Evolutionary conservation across 2,797 vertebrate species (phyloP), one percentile per base, ranked within the genome.

Genomic region (Etheostoma perlongum): DNA sequence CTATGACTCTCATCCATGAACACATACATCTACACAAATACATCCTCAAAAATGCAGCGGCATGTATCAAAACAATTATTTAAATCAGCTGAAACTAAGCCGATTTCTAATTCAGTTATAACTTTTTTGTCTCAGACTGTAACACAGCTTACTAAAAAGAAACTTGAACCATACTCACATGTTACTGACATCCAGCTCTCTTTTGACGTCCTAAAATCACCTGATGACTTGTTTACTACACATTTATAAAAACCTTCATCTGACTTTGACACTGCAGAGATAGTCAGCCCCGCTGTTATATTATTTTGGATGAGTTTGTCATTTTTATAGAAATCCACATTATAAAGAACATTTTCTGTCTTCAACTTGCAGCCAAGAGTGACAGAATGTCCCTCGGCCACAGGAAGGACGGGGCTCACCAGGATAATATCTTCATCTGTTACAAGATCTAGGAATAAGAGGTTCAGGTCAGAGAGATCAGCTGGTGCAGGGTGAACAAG

Each of bases 181-280:
- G n/a, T 78, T 1, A 84, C 67, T 7, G 61, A 64, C 65, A 88
- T 42, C 85, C 83, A 82, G 5, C 89, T 91, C 69, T 82, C 8
- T 23, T 21, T 0, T 9, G 90, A 90, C 13, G 14, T 62, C 53
- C 25, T n/a, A 4, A 1, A 0, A 4, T 1, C 0, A 40, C 36
- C 36, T 40, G 18, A 7, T 51, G 48, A 51, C 9, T n/a, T 3
- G 0, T n/a, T 36, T 60, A 2, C 55, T 55, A 21, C 3, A 64
- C 90, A 91, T 48, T 66, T 79, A 52, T 90, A 91, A 63, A 88
- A 77, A 19, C 86, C 89, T 73, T 90, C 71, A 13, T 91, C 59
- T 68, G 87, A 75, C 76, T 68, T 68, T 16, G 78, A 87, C 57
- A 73, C 77, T 40, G 74, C 68, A 72, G 82, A 52, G 77, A 91